Conservation (phyloP, 2,113 vertebrate species). For the Alethe castanea region DNA sequence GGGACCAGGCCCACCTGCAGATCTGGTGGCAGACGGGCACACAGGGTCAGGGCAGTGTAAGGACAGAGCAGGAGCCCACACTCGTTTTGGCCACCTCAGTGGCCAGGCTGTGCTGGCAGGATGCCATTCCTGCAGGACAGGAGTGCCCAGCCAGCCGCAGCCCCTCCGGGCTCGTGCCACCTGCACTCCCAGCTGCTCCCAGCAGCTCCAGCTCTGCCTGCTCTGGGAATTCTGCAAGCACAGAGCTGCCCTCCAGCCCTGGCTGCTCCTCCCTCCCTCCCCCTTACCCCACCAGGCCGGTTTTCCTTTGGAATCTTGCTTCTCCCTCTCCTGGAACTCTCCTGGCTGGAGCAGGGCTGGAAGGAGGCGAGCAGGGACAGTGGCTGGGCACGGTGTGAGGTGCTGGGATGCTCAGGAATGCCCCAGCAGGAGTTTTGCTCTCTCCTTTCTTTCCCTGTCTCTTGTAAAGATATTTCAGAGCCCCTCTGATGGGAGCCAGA, state of each 20-base stretch:
- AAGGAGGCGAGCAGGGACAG: background rate
- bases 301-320: background rate
- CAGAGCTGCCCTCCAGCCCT: background rate
- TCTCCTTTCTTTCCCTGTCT: background rate
- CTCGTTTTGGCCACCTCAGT: accelerated
- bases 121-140: background rate
- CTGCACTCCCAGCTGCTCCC: background rate
- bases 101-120: background rate
- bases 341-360: background rate
- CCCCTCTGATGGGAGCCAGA: constrained; percentile 24
- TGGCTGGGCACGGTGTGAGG: accelerated
- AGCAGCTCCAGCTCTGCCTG: background rate
- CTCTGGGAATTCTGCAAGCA: background rate
- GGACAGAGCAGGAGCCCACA: background rate
- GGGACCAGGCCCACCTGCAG: background rate
- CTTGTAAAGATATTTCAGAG: background rate
- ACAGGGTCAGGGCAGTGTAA: accelerated
- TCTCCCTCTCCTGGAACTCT: background rate
- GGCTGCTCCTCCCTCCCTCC: background rate
- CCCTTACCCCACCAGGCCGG: accelerated
- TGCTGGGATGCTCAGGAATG: background rate
- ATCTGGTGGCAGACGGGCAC: accelerated
- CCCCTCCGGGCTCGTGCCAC: background rate
- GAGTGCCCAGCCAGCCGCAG: background rate
- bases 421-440: background rate